These are phyloP conservation scores for Bathynomus jamesi DNA, from an alignment of 1,140 invertebrate genomes.

Conservation along the genomic window DNA sequence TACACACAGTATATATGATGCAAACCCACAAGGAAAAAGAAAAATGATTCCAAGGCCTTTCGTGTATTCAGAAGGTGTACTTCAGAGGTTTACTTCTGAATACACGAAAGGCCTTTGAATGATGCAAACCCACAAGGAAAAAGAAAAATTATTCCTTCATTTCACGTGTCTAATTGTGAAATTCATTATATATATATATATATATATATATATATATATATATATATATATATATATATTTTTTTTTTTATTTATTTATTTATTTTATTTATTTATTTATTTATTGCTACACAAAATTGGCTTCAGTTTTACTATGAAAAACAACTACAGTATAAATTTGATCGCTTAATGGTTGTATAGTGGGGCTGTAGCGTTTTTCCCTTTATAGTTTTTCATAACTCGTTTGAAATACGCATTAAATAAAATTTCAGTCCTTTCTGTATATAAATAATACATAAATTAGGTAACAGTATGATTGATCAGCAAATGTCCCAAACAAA, in stretches of 20 bases:
- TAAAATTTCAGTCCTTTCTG: background rate
- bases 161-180: too few relatives aligned
- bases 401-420: background rate
- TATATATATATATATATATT: background rate
- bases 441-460: background rate
- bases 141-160: too few relatives aligned
- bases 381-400: background rate
- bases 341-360: too few relatives aligned
- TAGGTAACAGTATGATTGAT: background rate
- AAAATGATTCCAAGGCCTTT: too few relatives aligned
- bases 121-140: too few relatives aligned
- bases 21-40: too few relatives aligned
- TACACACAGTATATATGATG: too few relatives aligned
- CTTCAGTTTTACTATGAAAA: background rate
- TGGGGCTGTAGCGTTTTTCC: background rate
- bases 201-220: background rate
- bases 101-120: too few relatives aligned
- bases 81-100: too few relatives aligned
- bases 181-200: too few relatives aligned
- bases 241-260: background rate
- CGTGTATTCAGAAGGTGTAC: too few relatives aligned
- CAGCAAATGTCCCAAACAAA: background rate
- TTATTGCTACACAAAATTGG: background rate
- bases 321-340: background rate
- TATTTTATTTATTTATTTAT: too few relatives aligned